Evolutionary conservation across 1,140 invertebrate species (phyloP), one percentile per base, ranked within the genome.

Genomic region (Chelonus insularis): DNA sequence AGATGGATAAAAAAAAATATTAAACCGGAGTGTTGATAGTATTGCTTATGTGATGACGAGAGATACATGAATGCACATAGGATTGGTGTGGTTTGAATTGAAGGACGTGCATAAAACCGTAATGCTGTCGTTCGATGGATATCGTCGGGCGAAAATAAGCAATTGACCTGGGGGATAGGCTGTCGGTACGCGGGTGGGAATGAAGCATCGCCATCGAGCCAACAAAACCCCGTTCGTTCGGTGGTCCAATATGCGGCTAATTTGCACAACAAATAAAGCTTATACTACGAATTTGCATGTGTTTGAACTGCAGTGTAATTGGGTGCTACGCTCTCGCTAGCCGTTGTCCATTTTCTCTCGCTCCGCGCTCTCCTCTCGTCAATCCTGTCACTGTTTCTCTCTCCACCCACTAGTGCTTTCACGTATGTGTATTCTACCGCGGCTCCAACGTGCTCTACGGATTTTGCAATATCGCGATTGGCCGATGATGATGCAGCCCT

Each of bases 191-290:
- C 32, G 8, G 4, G 12, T 18, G 14, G n/a, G 14, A 25, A 14
- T 32, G 12, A 6, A 14, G 14, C 12, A 5, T 7, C 47, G 55
- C 39, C 37, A 57, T 54, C 39, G 60, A 60, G 67, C 65, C 64
- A 76, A 77, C 77, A 73, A 74, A 75, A 77, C 68, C 64, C 52
- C 70, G 71, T 73, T 75, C 72, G 71, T 74, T 74, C 70, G 72
- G 68, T 76, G 68, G 69, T 57, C 73, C 79, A 80, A 81, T 81
- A 80, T 80, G 73, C 72, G 74, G 74, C 77, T 80, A 79, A 79
- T 81, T 82, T 81, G 78, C 78, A 81, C 79, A 80, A 82, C 80
- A 82, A 82, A 82, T 81, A 82, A 81, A 82, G 77, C 78, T 82
- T 78, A 80, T 80, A 79, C 78, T 72, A 67, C 66, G 72, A 78